Conservation (phyloP, 2,113 vertebrate species). For the Coturnix japonica region DNA sequence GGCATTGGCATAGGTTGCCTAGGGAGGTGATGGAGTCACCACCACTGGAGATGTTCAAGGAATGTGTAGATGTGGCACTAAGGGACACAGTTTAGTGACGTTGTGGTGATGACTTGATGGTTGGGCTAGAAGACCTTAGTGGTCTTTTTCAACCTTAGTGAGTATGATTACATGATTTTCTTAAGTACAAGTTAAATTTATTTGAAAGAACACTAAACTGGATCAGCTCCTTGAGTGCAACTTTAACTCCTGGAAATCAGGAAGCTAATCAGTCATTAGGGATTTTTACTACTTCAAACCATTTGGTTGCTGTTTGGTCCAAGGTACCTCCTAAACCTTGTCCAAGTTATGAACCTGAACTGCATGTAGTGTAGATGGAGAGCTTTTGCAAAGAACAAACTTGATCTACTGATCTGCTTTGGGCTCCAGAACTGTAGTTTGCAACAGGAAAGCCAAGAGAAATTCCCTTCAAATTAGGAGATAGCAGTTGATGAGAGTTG, state of each 20-base stretch:
- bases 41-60: too few relatives aligned
- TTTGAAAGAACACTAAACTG: not conserved
- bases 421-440: not conserved
- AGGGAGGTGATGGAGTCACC: too few relatives aligned
- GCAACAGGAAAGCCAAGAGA: not conserved
- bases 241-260: not conserved
- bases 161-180: not conserved
- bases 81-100: too few relatives aligned
- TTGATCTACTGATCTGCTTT: not conserved
- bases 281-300: not conserved
- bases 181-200: not conserved
- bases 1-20: too few relatives aligned
- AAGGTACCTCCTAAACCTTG: not conserved
- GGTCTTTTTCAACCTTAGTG: too few relatives aligned
- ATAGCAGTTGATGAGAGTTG: not conserved
- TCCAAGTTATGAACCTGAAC: not conserved
- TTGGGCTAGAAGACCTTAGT: too few relatives aligned
- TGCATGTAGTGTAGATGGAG: not conserved
- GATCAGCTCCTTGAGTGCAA: not conserved
- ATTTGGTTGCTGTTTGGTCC: not conserved
- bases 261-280: accelerated
- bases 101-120: too few relatives aligned
- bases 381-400: too few relatives aligned
- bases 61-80: too few relatives aligned
- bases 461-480: not conserved